phyloP scores from a whole-genome alignment of 1,140 invertebrate genomes.

The Archivesica marissinica region DNA sequence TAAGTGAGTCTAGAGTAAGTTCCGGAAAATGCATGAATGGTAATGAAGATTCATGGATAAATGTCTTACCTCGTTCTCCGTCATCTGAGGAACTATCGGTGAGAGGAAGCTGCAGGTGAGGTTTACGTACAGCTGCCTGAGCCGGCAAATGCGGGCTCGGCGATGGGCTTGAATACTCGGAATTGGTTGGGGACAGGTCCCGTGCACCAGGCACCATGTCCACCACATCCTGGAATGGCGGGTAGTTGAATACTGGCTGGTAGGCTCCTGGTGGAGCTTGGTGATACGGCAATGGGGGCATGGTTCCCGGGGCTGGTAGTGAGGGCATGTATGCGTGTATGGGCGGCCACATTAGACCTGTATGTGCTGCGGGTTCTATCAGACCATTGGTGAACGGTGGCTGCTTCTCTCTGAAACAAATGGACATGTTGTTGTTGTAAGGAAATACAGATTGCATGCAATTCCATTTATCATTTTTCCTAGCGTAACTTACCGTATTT shows the following conservation, averaged over 20 bases:
- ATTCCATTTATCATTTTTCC: background rate
- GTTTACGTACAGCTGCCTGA: background rate
- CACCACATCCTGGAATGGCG: background rate
- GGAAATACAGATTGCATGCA: no score
- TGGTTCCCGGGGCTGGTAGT: background rate
- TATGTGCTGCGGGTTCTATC: background rate
- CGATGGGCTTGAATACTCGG: constrained; percentile 48
- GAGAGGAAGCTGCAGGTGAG: background rate
- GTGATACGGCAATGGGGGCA: background rate
- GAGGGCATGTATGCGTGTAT: background rate
- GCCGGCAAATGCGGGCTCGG: constrained; percentile 41
- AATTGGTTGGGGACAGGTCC: constrained; percentile 43
- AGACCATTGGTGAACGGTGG: background rate
- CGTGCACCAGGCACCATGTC: background rate
- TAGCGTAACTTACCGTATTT: no score
- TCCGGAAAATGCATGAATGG: no score
- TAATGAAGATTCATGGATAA: no score
- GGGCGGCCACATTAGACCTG: background rate
- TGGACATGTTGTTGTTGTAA: background rate
- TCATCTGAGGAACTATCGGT: constrained; percentile 52
- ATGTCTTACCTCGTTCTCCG: constrained; percentile 10
- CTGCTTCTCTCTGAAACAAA: constrained; percentile 33
- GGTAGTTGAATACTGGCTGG: constrained; percentile 8
- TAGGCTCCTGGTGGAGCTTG: background rate
- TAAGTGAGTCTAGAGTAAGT: no score